Evolutionary conservation across 2,888 invertebrate genomes (phyloP).

Genomic region (Empis stercorea): DNA sequence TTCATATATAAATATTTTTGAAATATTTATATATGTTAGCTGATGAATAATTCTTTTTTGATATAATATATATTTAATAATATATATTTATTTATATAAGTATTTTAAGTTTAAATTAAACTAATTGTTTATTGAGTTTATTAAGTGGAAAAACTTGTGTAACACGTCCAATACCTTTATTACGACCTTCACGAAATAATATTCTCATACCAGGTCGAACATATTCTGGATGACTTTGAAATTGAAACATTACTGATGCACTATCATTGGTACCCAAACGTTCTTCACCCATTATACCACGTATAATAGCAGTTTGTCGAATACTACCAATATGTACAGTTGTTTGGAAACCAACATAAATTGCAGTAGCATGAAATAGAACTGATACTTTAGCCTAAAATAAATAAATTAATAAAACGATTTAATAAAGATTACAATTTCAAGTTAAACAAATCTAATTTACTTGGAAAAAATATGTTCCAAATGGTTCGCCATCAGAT

Average conservation of each 20-base stretch:
- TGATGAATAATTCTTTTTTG: too few species aligned
- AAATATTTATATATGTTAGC: too few species aligned
- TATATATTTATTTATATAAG: too few species aligned
- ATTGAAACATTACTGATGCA: constrained; percentile 77
- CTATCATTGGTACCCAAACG: constrained; percentile 62
- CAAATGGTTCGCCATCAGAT: constrained; percentile 39
- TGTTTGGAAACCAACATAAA: constrained; percentile 74
- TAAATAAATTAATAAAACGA: constrained; percentile 9
- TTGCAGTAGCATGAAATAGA: constrained; percentile 74
- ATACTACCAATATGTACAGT: constrained; percentile 94
- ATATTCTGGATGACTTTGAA: constrained; percentile 81
- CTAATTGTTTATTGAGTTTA: constrained; percentile 13
- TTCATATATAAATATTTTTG: too few species aligned
- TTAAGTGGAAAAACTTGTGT: constrained; percentile 57
- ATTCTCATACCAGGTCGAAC: constrained; percentile 63
- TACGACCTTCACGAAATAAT: constrained; percentile 69
- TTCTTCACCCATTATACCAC: constrained; percentile 49
- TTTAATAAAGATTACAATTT: not conserved
- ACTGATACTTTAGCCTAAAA: constrained; percentile 78
- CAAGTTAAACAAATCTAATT: too few species aligned
- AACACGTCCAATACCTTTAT: constrained; percentile 77
- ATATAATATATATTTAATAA: too few species aligned
- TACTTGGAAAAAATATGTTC: constrained; percentile 52
- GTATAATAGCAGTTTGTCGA: constrained; percentile 85
- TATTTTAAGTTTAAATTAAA: too few species aligned